Base-by-base conservation (phyloP, 2,113 vertebrate genomes). In the Porphyrio hochstetteri region DNA sequence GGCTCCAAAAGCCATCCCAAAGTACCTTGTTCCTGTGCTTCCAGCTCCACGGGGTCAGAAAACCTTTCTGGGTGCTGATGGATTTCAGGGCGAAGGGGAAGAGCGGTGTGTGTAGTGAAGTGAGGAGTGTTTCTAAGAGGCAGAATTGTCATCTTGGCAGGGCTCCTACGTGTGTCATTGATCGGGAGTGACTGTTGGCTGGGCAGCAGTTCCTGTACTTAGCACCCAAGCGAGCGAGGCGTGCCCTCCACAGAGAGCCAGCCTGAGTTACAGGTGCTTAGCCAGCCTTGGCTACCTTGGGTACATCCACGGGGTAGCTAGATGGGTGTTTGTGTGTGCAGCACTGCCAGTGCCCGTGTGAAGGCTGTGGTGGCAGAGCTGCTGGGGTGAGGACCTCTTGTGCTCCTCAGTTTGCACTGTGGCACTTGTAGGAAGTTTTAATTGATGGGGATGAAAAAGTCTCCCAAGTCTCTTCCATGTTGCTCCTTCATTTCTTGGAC, bases 141-240 rank as follows among this genome's bases (percentile, higher is more conserved):
- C 86, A 83, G 94, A 96, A 94, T 83, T 97, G 80, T 95, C 86
- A 7, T 95, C 91, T 95, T 97, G 96, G 94, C 95, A 95, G 33
- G 33, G 57, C 88, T 96, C 63, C 94, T 28, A 42, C 11, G 74
- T 74, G 78, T 96, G 95, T 84, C 93, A 67, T 52, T 86, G 95
- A 95, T 97, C 67, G 50, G 82, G 84, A 93, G 55, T 65, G 83
- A 96, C 59, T 76, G 31, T 93, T 91, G 79, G 90, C 95, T 88
- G 96, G 92, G 93, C 93, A 96, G 92, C 84, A 87, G 65, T 28
- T 85, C 9, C 48, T 57, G 85, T 83, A 53, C 90, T 94, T 85
- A 94, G 93, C 55, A 0, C 91, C 91, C 91, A 91, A 91, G 86
- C 11, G 60, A 53, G 23, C 31, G 69, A 86, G 87, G 42, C 35